Evolutionary conservation across 2,888 invertebrate genomes (phyloP).

Genomic region (Chouioia cunea): DNA sequence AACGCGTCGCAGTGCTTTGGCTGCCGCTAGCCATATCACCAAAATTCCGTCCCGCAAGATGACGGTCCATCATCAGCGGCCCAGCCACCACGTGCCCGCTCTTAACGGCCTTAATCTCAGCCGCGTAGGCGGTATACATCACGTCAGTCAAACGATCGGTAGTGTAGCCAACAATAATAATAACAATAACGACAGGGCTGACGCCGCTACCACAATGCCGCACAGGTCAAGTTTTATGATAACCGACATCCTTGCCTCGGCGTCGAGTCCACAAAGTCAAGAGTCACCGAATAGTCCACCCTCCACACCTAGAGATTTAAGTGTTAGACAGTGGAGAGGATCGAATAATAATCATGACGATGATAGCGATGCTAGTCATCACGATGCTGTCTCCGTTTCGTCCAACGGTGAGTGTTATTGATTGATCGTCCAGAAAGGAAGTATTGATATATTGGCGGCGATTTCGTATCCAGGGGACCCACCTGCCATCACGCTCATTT

Average conservation of each 20-base stretch:
- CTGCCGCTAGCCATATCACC: constrained; percentile 47
- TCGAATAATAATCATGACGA: constrained; percentile 73
- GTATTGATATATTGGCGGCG: too few species aligned
- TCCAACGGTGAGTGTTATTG: constrained; percentile 70
- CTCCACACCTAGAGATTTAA: constrained; percentile 73
- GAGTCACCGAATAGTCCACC: constrained; percentile 67
- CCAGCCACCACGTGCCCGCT: constrained; percentile 67
- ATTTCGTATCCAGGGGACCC: background rate
- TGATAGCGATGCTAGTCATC: constrained; percentile 69
- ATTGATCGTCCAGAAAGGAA: background rate
- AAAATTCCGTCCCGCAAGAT: constrained; percentile 65
- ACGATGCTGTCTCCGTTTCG: constrained; percentile 70
- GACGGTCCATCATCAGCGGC: constrained; percentile 65
- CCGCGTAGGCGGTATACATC: constrained; percentile 50
- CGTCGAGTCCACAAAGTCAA: constrained; percentile 62
- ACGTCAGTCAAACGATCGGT: background rate
- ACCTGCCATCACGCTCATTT: constrained; percentile 8
- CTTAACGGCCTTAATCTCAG: constrained; percentile 64
- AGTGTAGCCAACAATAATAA: constrained; percentile 1
- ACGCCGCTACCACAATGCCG: constrained; percentile 67
- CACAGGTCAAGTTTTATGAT: constrained; percentile 89
- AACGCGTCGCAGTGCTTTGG: background rate
- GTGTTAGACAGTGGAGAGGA: constrained; percentile 69
- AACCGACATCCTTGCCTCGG: constrained; percentile 84
- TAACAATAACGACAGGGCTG: constrained; percentile 43